phyloP scores from a whole-genome alignment of 2,888 invertebrate species.

The Aplocera efformata region DNA sequence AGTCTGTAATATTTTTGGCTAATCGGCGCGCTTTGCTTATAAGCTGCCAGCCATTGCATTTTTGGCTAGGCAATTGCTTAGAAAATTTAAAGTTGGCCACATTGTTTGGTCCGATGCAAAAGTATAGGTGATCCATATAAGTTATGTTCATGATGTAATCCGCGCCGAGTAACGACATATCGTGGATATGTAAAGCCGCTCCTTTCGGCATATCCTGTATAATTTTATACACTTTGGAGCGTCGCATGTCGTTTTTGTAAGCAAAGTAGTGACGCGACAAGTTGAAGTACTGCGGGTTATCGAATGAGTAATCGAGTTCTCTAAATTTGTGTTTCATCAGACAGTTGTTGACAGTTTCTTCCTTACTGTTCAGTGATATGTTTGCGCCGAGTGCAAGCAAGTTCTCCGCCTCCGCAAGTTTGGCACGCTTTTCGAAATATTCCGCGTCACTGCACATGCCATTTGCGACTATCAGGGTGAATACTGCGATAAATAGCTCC shows the following conservation, averaged over 20 bases:
- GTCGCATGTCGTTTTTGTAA: conserved; percentile 77
- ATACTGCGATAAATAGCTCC: neutral
- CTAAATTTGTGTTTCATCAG: conserved; percentile 79
- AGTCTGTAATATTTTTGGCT: conserved; percentile 56
- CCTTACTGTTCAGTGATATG: conserved; percentile 65
- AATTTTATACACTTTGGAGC: conserved; percentile 83
- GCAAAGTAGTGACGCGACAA: conserved; percentile 84
- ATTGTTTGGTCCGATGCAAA: conserved; percentile 53
- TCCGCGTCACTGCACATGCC: conserved; percentile 16
- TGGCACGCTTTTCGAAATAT: conserved; percentile 5
- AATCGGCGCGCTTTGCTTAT: conserved; percentile 62
- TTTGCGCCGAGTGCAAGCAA: conserved; percentile 71
- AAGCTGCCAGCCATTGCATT: conserved; percentile 63
- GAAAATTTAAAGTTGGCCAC: conserved; percentile 47
- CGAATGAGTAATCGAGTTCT: conserved; percentile 77
- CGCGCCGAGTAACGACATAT: conserved; percentile 82
- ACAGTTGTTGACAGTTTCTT: conserved; percentile 76
- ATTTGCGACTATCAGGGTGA: neutral
- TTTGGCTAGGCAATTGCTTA: conserved; percentile 20
- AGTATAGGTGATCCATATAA: conserved; percentile 81
- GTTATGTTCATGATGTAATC: conserved; percentile 84
- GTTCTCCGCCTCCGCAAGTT: conserved; percentile 6
- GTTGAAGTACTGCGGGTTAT: conserved; percentile 79
- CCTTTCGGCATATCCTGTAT: conserved; percentile 88
- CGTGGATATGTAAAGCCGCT: conserved; percentile 85